Percentiles rank a stretch among this genome's conserved stretches.
Evolutionary conservation across 2,113 vertebrate genomes (phyloP).

Genomic region (Dasyprocta punctata): DNA sequence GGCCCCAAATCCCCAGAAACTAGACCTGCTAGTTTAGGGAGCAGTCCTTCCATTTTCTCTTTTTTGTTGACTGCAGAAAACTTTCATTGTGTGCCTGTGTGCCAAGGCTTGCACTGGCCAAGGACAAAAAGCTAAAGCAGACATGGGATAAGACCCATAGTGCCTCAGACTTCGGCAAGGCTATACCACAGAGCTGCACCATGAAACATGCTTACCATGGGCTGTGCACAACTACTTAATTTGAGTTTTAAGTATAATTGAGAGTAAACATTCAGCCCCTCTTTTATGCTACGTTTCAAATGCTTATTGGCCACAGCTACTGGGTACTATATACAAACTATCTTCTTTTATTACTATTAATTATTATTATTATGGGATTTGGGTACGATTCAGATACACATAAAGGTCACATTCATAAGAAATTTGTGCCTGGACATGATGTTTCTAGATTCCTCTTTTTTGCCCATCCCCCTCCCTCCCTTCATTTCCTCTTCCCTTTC

Average conservation of each 20-base stretch:
- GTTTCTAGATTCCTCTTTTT: no score
- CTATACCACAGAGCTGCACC: background rate
- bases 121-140: background rate
- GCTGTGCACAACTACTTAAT: background rate
- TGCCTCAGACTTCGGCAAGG: background rate
- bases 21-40: background rate
- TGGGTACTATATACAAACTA: background rate
- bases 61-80: background rate
- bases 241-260: background rate
- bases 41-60: background rate
- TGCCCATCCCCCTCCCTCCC: no score
- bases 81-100: accelerated
- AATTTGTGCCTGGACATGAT: no score
- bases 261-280: background rate
- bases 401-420: no score
- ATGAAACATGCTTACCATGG: background rate
- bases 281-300: background rate
- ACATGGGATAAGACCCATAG: background rate
- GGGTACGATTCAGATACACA: no score
- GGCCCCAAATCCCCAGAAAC: background rate
- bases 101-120: background rate
- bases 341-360: no score
- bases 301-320: background rate
- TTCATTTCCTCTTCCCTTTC: no score
- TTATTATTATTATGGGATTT: no score